Conservation (phyloP, 2,888 invertebrate species). For the Drosophila monieri region DNA sequence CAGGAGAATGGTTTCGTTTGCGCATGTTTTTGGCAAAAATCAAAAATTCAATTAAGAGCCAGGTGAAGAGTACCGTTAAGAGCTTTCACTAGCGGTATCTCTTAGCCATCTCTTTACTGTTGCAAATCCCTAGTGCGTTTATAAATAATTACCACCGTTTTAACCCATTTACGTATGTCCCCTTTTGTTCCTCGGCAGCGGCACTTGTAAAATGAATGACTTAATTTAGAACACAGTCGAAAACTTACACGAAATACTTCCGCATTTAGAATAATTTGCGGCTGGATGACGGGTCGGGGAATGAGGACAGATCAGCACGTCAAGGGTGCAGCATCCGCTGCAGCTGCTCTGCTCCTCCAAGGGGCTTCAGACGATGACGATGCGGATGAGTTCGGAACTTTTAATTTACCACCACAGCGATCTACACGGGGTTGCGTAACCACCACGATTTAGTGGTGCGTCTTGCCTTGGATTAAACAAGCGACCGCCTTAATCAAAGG, state of each 20-base stretch:
- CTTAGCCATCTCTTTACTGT: slow-evolving; percentile 22
- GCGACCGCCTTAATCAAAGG: slow-evolving; percentile 3
- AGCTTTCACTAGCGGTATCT: slow-evolving; percentile 34
- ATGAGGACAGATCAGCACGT: slow-evolving; percentile 55
- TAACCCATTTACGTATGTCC: slow-evolving; percentile 54
- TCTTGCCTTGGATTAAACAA: slow-evolving; percentile 6
- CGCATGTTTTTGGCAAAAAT: slow-evolving; percentile 71
- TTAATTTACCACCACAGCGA: slow-evolving; percentile 58
- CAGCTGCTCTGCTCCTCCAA: slow-evolving; percentile 46
- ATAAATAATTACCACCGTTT: slow-evolving; percentile 77
- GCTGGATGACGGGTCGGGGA: slow-evolving; percentile 63
- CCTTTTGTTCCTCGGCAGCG: slow-evolving; percentile 15
- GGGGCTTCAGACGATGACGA: slow-evolving; percentile 14
- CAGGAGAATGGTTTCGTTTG: slow-evolving; percentile 49
- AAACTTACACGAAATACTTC: slow-evolving; percentile 69
- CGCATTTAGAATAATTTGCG: slow-evolving; percentile 72
- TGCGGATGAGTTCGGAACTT: slow-evolving; percentile 44
- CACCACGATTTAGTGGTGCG: slow-evolving; percentile 17
- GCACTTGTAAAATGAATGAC: slow-evolving; percentile 36
- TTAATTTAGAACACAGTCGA: slow-evolving; percentile 41
- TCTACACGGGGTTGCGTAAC: slow-evolving; percentile 64
- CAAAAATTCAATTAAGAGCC: slow-evolving; percentile 6
- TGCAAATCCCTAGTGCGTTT: slow-evolving; percentile 78
- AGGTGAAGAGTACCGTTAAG: slow-evolving; percentile 20
- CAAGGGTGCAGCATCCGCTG: slow-evolving; percentile 42